Conservation (phyloP, 2,888 invertebrate species). For the Drosophila pegasa region DNA sequence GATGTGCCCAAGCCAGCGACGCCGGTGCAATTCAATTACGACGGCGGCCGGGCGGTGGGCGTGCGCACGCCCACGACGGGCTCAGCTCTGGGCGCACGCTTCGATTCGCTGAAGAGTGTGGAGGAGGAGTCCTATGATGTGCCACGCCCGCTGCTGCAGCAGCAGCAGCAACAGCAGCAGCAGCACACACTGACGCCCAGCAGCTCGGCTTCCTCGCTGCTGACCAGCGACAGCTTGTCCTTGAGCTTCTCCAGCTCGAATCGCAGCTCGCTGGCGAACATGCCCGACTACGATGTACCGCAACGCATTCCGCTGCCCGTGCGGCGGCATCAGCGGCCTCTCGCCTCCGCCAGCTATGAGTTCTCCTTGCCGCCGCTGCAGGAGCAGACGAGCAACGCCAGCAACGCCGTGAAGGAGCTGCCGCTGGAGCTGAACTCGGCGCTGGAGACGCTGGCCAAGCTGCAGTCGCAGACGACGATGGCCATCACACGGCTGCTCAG, state of each 20-base stretch:
- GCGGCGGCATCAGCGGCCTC: constrained; percentile 67
- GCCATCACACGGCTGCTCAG: constrained; percentile 91
- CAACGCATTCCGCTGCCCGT: constrained; percentile 85
- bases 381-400: constrained; percentile 57
- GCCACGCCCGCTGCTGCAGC: constrained; percentile 86
- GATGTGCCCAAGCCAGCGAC: constrained; percentile 88
- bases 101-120: constrained; percentile 80
- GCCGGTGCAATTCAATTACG: constrained; percentile 86
- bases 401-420: constrained; percentile 86
- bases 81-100: constrained; percentile 57
- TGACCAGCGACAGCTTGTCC: constrained; percentile 87
- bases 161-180: constrained; percentile 80
- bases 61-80: constrained; percentile 80
- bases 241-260: constrained; percentile 86
- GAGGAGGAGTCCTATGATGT: constrained; percentile 88
- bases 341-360: constrained; percentile 86
- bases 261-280: constrained; percentile 86
- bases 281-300: constrained; percentile 90
- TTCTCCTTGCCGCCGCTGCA: constrained; percentile 86
- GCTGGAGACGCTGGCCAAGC: constrained; percentile 89
- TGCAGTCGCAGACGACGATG: constrained; percentile 92
- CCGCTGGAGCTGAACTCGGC: constrained; percentile 91
- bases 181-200: constrained; percentile 88
- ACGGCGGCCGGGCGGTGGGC: constrained; percentile 85
- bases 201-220: constrained; percentile 88